Percentiles rank a stretch among this genome's conserved stretches.
Evolutionary conservation across 2,888 invertebrate species (phyloP).

Genomic region (Acrocyrtus sp.): DNA sequence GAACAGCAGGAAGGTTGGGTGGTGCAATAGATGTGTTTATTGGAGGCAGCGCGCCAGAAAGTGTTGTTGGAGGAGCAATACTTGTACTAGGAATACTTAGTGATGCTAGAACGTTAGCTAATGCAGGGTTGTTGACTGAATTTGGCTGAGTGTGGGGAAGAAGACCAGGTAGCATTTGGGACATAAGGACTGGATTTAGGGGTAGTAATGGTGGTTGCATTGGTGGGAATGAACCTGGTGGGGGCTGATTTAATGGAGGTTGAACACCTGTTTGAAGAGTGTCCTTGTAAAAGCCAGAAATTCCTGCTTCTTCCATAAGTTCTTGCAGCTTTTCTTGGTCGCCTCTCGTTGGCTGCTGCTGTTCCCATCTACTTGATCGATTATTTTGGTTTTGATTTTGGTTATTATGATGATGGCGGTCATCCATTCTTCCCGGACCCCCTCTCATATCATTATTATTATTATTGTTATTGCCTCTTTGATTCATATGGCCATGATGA

Average conservation of each 20-base stretch:
- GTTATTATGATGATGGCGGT: conserved; percentile 21
- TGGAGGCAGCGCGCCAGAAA: conserved; percentile 1
- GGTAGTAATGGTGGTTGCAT: conserved; percentile 38
- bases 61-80: conserved; percentile 36
- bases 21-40: background rate
- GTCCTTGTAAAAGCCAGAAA: conserved; percentile 61
- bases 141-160: conserved; percentile 37
- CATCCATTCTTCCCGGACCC: conserved; percentile 66
- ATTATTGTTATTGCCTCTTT: conserved; percentile 1
- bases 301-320: conserved; percentile 63
- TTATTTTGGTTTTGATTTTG: background rate
- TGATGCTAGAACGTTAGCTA: conserved; percentile 57
- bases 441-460: conserved; percentile 32
- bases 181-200: conserved; percentile 33
- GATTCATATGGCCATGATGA: conserved; percentile 34
- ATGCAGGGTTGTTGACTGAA: conserved; percentile 57
- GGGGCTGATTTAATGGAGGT: conserved; percentile 6
- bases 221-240: conserved; percentile 16
- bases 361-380: conserved; percentile 56
- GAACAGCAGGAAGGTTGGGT: background rate
- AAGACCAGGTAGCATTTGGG: conserved; percentile 43
- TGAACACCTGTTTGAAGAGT: conserved; percentile 47
- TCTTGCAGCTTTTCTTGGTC: conserved; percentile 63
- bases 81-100: conserved; percentile 53
- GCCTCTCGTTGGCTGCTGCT: conserved; percentile 55